Evolutionary conservation across 2,797 vertebrate species (phyloP).

Genomic region (Clarias fuscus): DNA sequence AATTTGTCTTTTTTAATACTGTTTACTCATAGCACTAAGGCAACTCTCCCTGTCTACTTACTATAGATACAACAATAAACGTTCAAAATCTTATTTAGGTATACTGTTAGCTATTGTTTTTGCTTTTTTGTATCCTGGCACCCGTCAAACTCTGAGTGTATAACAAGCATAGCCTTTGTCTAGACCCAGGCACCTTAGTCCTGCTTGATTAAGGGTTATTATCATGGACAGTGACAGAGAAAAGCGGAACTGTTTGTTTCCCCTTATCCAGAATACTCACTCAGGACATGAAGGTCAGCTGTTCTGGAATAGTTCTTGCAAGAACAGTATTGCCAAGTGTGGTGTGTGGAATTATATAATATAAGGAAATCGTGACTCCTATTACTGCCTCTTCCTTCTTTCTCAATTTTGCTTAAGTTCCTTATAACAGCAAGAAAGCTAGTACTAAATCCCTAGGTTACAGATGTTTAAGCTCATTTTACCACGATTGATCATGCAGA

Average conservation of each 20-base stretch:
- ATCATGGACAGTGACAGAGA: neutral
- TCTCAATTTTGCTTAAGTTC: conserved; percentile 7
- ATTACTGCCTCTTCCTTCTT: neutral
- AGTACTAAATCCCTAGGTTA: neutral
- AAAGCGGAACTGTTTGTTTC: neutral
- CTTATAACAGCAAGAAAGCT: neutral
- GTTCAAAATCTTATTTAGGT: neutral
- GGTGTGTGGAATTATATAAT: neutral
- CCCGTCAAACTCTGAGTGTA: neutral
- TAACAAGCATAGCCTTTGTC: neutral
- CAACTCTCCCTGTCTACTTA: neutral
- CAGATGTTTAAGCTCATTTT: neutral
- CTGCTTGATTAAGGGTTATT: conserved; percentile 1
- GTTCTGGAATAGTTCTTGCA: too few species aligned
- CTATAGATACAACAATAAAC: too few species aligned
- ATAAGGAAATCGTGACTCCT: neutral
- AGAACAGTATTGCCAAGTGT: too few species aligned
- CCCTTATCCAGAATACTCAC: neutral
- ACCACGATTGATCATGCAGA: neutral
- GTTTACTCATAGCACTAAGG: neutral
- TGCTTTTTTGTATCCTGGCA: neutral
- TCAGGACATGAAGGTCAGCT: too few species aligned
- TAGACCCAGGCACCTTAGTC: neutral
- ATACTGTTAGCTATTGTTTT: neutral
- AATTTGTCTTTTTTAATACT: neutral